Evolutionary conservation across 2,797 vertebrate species (phyloP).

Genomic region (Silurus aristotelis): DNA sequence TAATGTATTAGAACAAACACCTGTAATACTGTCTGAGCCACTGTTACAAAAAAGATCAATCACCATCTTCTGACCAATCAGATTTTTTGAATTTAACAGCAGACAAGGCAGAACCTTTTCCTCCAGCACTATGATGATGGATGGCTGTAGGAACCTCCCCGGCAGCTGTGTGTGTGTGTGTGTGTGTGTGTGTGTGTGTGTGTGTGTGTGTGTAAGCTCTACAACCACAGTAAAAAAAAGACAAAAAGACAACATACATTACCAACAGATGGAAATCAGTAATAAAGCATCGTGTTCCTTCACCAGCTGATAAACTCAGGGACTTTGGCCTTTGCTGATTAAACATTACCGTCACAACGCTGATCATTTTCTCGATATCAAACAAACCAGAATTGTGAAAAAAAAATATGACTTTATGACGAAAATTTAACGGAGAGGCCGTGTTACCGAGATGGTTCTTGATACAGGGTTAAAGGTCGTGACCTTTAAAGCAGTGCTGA

Average conservation of each 20-base stretch:
- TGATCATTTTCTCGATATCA: background rate
- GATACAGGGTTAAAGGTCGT: conserved; percentile 1
- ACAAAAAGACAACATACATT: background rate
- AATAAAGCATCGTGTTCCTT: background rate
- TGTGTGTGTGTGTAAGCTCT: conserved; percentile 15
- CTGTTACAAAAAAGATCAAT: background rate
- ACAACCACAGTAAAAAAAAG: background rate
- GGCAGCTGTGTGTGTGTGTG: conserved; percentile 2
- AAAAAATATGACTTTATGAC: background rate
- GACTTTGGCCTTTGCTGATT: conserved; percentile 3
- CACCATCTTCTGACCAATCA: background rate
- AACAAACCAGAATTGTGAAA: background rate
- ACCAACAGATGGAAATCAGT: background rate
- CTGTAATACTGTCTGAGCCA: background rate
- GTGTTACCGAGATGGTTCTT: background rate
- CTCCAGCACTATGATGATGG: conserved; percentile 22
- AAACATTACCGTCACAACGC: background rate
- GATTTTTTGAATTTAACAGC: background rate
- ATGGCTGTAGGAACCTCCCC: background rate
- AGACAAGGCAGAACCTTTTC: background rate
- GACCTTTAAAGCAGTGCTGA: background rate
- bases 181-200: conserved; percentile 26
- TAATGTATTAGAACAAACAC: too few relatives aligned
- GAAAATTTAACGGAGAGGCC: background rate
- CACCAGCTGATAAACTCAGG: background rate